Percentiles rank a stretch among this genome's conserved stretches.
Conservation (phyloP, 2,113 vertebrate species). For the Siniperca chuatsi region DNA sequence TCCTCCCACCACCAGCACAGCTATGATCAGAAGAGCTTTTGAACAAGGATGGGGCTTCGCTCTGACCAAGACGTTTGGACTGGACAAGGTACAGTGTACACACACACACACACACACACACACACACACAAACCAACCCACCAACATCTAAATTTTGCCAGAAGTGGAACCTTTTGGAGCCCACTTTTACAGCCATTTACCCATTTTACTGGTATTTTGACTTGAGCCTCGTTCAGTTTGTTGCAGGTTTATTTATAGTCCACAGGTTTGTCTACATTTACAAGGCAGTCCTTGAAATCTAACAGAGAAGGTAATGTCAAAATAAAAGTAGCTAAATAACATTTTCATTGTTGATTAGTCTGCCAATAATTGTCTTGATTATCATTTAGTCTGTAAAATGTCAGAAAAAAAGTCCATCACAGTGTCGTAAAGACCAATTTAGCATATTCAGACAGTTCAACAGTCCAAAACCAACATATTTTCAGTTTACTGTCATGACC, state of each 20-base stretch:
- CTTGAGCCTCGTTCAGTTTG: not conserved
- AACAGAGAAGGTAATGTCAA: not conserved
- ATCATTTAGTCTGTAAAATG: not conserved
- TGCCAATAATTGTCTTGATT: not conserved
- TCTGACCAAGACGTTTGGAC: conserved; percentile 93
- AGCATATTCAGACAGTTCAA: too few species aligned
- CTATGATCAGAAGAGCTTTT: conserved; percentile 95
- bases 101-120: conserved; percentile 3
- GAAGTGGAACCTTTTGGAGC: not conserved
- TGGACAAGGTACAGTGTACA: conserved; percentile 88
- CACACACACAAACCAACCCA: not conserved
- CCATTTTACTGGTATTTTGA: not conserved
- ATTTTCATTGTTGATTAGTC: not conserved
- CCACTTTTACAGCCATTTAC: not conserved
- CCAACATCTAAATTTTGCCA: not conserved
- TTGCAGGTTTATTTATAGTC: not conserved
- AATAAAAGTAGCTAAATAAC: not conserved
- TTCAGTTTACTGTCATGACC: too few species aligned
- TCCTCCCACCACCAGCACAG: conserved; percentile 90
- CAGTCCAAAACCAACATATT: too few species aligned
- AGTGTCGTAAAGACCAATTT: too few species aligned
- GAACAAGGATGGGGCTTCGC: conserved; percentile 94
- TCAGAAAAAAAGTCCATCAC: too few species aligned
- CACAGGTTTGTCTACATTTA: not conserved
- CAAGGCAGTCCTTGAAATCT: not conserved